Base-by-base conservation (phyloP, 2,797 vertebrate genomes). In the Lepilemur ruficaudatus region DNA sequence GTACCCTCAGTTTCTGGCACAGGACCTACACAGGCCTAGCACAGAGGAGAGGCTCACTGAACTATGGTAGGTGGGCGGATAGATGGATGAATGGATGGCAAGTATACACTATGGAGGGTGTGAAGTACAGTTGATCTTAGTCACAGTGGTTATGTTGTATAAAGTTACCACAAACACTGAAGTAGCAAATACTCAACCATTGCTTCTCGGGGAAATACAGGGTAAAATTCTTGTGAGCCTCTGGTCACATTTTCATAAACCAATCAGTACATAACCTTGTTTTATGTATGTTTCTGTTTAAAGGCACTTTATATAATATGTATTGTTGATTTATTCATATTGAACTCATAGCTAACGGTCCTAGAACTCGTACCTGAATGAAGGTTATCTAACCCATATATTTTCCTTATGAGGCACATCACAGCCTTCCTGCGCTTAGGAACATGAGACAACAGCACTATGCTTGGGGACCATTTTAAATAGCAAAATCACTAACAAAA, bases 181-280 rank as follows among this genome's bases (percentile, higher is more conserved):
- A 76, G 79, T 89, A 82, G 61, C 30, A 83, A 82, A 85, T 85
- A 61, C 11, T 85, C n/a, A 78, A 41, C 23, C 46, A 41, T 67
- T 93, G n/a, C 43, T 73, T 17, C 76, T 78, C 55, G 30, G 30
- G 11, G 50, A 89, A 91, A 57, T 43, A 82, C 9, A 76, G 25
- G 3, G 48, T 89, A 85, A 89, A 75, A 48, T 83, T 96, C 48
- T 32, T 85, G 1, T 22, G 41, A 89, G 59, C 67, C 67, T 93
- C 70, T 84, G 3, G 5, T 91, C 88, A 84, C 41, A 88, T 89
- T 89, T 86, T 89, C 55, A 86, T 94, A 69, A 79, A 38, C 46
- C n/a, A 81, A 1, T 59, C 52, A 83, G 15, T 86, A 30, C 11
- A 38, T 78, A 94, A 80, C 69, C 70, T 94, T 85, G 50, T 63